A percentile compares a stretch with the other conserved stretches of the same genome.
Conservation (phyloP, 2,888 invertebrate genomes). For the Dendrolimus pini region DNA sequence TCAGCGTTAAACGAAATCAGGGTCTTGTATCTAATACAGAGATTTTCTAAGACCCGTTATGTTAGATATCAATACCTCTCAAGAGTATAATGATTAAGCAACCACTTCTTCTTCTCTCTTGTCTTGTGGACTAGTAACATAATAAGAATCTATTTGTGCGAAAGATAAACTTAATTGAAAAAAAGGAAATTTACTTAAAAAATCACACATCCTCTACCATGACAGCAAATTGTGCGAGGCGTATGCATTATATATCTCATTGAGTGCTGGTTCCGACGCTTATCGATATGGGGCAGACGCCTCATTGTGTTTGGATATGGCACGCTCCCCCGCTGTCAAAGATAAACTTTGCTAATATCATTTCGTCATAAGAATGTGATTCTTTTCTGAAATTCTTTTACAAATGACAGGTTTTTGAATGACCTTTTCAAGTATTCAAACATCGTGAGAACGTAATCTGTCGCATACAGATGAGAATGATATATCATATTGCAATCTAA, state of each 20-base stretch:
- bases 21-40: no score
- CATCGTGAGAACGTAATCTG: no score
- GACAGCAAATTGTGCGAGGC: neutral
- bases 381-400: slow-evolving; percentile 10
- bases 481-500: no score
- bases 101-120: no score
- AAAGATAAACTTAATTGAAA: neutral
- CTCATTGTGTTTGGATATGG: slow-evolving; percentile 26
- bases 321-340: slow-evolving; percentile 1
- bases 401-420: slow-evolving; percentile 12
- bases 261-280: slow-evolving; percentile 19
- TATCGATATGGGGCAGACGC: slow-evolving; percentile 43
- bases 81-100: no score
- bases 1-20: no score
- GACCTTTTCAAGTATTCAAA: no score
- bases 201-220: neutral
- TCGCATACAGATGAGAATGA: no score
- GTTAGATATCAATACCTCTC: no score
- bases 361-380: neutral
- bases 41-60: no score
- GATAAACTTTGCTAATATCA: neutral
- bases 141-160: no score
- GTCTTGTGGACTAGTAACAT: no score
- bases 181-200: neutral
- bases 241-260: slow-evolving; percentile 3